Base-by-base conservation (phyloP, 1,140 invertebrate genomes). In the Calephelis virginiensis region DNA sequence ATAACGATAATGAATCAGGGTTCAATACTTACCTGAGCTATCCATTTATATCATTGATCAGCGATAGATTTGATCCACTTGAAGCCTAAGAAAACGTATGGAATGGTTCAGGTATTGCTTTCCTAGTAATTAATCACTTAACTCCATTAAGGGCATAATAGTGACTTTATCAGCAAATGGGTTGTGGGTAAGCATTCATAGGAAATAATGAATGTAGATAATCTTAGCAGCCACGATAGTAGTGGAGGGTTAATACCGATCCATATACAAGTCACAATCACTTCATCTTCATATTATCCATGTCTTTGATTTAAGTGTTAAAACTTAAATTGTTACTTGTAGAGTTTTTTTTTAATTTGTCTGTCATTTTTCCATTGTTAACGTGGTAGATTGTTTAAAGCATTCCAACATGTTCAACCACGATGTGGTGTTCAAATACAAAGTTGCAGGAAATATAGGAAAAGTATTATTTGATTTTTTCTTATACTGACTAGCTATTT, bases 61-160 rank as follows among this genome's bases (percentile, higher is more conserved):
- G 14, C 12, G 49, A 17, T 53, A 17, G 49, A 13, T 13, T 53
- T 13, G 49, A 53, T n/a, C 49, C 49, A 53, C 14, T 53, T 53
- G 8, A 53, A 17, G 11, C 14, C 13, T 17, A 17, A 17, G 17
- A 17, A 53, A 17, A 17, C 13, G 9, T 53, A 53, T 17, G 13
- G 17, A 17, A 17, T 17, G 49, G 12, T 28, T 53, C 49, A 53
- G 49, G 49, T 17, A 53, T 53, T 53, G 49, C 14, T 10, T n/a
- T 53, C 14, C 49, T 28, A 28, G 14, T 28, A 63, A 63, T 63
- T 63, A 47, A 63, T 63, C 43, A 45, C 46, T 37, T 63, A 46
- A 40, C 43, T 46, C 56, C 28, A 46, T 62, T 62, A 47, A 17
- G 45, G 43, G 45, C 10, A 48, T 63, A 63, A 45, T 63, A 53